Percentiles rank a stretch among this genome's conserved stretches.
These are phyloP conservation scores for Volucella inanis DNA, from an alignment of 2,888 invertebrate genomes.

Conservation along the genomic window DNA sequence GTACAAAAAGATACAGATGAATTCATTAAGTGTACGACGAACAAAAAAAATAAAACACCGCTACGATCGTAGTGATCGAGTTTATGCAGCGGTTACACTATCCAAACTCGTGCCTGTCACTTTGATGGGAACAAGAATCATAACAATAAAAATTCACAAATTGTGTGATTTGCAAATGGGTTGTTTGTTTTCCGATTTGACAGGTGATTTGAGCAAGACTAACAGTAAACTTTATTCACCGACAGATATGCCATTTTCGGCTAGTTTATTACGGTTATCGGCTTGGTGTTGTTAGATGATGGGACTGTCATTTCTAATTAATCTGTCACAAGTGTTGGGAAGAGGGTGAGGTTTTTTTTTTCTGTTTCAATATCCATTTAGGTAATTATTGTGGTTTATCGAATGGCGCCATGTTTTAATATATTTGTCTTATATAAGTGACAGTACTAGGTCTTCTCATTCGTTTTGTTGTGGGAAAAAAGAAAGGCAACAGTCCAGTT, in stretches of 20 bases:
- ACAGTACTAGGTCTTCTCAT: not conserved
- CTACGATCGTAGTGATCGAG: slow-evolving; percentile 9
- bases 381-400: not conserved
- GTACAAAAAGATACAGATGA: slow-evolving; percentile 10
- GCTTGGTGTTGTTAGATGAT: not conserved
- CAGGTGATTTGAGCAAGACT: slow-evolving; percentile 47
- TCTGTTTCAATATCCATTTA: slow-evolving; percentile 14
- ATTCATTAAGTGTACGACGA: slow-evolving; percentile 22
- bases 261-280: slow-evolving; percentile 30
- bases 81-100: slow-evolving; percentile 21
- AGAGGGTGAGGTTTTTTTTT: slow-evolving; percentile 11
- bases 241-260: slow-evolving; percentile 16
- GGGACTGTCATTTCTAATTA: slow-evolving; percentile 26
- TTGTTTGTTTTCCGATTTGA: slow-evolving; percentile 37
- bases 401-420: slow-evolving; percentile 37
- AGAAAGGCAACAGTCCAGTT: not conserved
- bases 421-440: slow-evolving; percentile 23
- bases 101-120: not conserved
- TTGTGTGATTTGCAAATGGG: slow-evolving; percentile 26
- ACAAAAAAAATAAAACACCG: too few species aligned
- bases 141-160: slow-evolving; percentile 30
- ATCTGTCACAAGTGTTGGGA: slow-evolving; percentile 30
- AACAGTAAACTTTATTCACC: slow-evolving; percentile 50
- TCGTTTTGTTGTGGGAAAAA: not conserved
- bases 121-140: slow-evolving; percentile 29